Conservation (phyloP, 2,888 invertebrate species). For the Cynaeus angustus region DNA sequence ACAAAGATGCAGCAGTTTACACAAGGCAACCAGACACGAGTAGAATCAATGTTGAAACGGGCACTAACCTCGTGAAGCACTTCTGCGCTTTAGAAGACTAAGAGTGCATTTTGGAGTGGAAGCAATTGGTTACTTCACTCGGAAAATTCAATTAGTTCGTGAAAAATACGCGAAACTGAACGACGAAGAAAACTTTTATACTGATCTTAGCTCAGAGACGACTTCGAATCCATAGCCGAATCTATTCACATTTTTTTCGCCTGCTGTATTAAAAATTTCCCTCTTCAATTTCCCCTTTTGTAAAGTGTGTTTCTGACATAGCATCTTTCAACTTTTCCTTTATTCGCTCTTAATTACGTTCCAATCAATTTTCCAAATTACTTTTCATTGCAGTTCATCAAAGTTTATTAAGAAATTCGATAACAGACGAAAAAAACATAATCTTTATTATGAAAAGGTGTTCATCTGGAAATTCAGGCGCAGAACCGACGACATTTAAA, state of each 20-base stretch:
- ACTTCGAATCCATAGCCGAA: no score
- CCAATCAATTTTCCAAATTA: constrained; percentile 14
- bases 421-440: neutral
- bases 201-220: no score
- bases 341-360: constrained; percentile 15
- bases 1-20: neutral
- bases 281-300: no score
- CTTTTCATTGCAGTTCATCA: constrained; percentile 5
- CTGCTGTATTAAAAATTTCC: neutral
- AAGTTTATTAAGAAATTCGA: neutral
- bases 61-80: neutral
- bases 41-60: neutral
- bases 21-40: neutral
- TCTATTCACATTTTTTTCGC: neutral
- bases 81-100: constrained; percentile 1
- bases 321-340: neutral
- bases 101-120: neutral
- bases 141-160: neutral
- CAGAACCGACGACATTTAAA: constrained; percentile 6
- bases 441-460: neutral
- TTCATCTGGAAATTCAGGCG: constrained; percentile 2
- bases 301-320: neutral
- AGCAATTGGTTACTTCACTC: neutral
- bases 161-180: no score
- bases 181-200: no score